phyloP scores from a whole-genome alignment of 2,888 invertebrate genomes.

The Drosophila sordidula region DNA sequence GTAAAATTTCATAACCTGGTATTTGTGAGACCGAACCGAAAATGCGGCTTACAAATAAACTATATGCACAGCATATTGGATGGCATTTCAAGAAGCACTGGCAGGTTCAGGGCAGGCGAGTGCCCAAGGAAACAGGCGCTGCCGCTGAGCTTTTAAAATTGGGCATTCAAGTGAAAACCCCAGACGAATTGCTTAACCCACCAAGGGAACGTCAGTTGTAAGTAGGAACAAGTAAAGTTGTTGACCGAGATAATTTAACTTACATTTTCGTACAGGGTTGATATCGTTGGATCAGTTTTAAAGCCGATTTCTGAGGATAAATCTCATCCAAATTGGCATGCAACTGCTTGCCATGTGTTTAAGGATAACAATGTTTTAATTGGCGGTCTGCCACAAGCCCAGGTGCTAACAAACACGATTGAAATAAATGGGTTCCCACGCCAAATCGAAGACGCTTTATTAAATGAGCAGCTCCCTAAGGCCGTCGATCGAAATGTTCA shows the following conservation, averaged over 20 bases:
- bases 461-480: constrained; percentile 86
- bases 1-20: constrained; percentile 50
- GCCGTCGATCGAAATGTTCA: constrained; percentile 87
- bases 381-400: constrained; percentile 91
- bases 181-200: constrained; percentile 87
- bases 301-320: constrained; percentile 85
- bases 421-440: constrained; percentile 88
- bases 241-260: not conserved
- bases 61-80: constrained; percentile 90
- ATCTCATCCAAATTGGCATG: constrained; percentile 89
- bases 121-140: constrained; percentile 86
- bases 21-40: constrained; percentile 23
- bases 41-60: constrained; percentile 89
- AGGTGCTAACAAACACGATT: constrained; percentile 92
- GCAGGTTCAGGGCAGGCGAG: constrained; percentile 88
- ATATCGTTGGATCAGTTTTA: constrained; percentile 42
- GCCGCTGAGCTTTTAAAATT: constrained; percentile 86
- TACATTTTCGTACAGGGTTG: constrained; percentile 34
- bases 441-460: constrained; percentile 86
- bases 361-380: constrained; percentile 88
- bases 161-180: constrained; percentile 88
- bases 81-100: constrained; percentile 91
- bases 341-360: constrained; percentile 87
- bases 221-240: constrained; percentile 8
- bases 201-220: constrained; percentile 73